Evolutionary conservation across 1,140 invertebrate species (phyloP).

Genomic region (Leptinotarsa texana): DNA sequence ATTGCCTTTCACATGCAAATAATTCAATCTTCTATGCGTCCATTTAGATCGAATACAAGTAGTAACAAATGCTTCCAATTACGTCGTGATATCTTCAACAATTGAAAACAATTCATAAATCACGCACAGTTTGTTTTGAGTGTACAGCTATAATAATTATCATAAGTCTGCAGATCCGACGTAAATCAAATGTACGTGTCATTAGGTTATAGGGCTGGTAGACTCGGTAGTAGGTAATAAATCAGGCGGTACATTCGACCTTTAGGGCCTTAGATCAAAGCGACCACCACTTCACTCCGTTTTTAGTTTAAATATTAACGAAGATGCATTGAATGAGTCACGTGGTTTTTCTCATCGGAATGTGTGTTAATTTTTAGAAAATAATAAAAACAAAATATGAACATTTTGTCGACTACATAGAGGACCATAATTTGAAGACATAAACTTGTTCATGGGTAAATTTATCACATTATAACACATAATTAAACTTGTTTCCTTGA

Average conservation of each 20-base stretch:
- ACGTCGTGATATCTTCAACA: background rate
- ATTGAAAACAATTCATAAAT: slow-evolving; percentile 24
- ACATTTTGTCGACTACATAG: too few species aligned
- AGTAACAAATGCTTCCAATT: background rate
- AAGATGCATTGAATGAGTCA: background rate
- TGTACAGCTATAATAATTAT: slow-evolving; percentile 27
- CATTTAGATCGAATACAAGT: too few species aligned
- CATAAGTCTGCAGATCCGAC: slow-evolving; percentile 38
- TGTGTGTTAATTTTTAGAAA: too few species aligned
- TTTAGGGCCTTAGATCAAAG: slow-evolving; percentile 34
- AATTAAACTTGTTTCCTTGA: too few species aligned
- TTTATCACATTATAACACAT: too few species aligned
- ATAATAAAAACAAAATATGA: too few species aligned
- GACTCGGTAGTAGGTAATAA: slow-evolving; percentile 42
- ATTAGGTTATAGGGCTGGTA: slow-evolving; percentile 36
- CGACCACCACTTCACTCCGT: slow-evolving; percentile 39
- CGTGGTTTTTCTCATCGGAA: too few species aligned
- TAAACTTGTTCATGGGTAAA: too few species aligned
- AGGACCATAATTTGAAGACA: too few species aligned
- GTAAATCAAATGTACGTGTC: slow-evolving; percentile 46
- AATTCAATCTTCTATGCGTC: too few species aligned
- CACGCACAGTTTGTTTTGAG: slow-evolving; percentile 29
- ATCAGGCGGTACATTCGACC: slow-evolving; percentile 43
- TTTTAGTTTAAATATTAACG: slow-evolving; percentile 44
- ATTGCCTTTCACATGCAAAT: too few species aligned